Evolutionary conservation across 2,888 invertebrate genomes (phyloP).

Genomic region (Pemphredon lugubris): DNA sequence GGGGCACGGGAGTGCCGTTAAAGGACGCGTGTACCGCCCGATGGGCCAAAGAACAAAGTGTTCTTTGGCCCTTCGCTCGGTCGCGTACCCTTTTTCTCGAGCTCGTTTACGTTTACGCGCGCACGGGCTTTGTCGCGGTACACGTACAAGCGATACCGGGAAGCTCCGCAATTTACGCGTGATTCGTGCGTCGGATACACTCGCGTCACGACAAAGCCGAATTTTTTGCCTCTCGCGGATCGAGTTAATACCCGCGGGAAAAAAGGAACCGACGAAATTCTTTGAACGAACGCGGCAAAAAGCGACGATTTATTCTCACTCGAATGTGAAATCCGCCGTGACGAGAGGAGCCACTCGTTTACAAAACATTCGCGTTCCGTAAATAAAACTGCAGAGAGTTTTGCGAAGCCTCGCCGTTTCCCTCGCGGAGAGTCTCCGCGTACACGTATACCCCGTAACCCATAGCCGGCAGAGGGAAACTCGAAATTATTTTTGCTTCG

Average conservation of each 20-base stretch:
- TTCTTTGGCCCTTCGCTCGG: constrained; percentile 19
- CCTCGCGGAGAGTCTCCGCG: not conserved
- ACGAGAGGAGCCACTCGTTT: too few species aligned
- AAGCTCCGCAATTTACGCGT: too few species aligned
- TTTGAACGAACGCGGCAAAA: not conserved
- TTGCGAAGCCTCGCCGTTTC: constrained; percentile 17
- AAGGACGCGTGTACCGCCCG: constrained; percentile 39
- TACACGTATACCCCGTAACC: constrained; percentile 11
- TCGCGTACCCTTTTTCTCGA: not conserved
- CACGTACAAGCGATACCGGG: too few species aligned
- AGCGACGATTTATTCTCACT: not conserved
- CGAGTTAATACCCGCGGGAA: too few species aligned
- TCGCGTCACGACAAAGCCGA: too few species aligned
- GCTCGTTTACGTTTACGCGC: too few species aligned
- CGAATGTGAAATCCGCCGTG: constrained; percentile 24
- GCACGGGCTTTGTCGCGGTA: too few species aligned
- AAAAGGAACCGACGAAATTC: too few species aligned
- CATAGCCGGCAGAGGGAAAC: constrained; percentile 3
- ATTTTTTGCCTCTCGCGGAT: too few species aligned
- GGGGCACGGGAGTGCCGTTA: constrained; percentile 34
- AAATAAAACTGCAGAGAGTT: constrained; percentile 30
- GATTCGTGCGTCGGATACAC: too few species aligned
- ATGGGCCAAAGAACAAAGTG: constrained; percentile 17
- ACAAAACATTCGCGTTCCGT: constrained; percentile 13
- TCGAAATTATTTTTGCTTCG: constrained; percentile 34